A percentile compares a stretch with the other conserved stretches of the same genome.
Conservation (phyloP, 1,140 invertebrate species). For the Conopomorpha cramerella region DNA sequence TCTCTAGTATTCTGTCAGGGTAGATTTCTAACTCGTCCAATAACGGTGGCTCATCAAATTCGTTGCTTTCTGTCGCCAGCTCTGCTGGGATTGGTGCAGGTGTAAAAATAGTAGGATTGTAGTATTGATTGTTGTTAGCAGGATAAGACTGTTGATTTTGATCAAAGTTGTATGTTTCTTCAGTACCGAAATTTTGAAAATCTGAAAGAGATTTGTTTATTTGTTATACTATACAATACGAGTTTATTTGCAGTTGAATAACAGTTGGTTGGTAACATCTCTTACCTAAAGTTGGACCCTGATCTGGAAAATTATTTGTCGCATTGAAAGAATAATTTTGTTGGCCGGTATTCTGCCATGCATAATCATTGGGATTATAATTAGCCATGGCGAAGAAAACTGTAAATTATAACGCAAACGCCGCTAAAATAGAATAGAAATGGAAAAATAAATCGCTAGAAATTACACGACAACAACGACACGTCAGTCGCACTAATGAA, state of each 20-base stretch:
- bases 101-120: conserved; percentile 57
- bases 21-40: conserved; percentile 93
- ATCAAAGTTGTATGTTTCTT: conserved; percentile 50
- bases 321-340: conserved; percentile 39
- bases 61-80: conserved; percentile 20
- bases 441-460: too few relatives aligned
- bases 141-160: conserved; percentile 28
- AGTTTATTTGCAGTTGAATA: too few relatives aligned
- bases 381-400: too few relatives aligned
- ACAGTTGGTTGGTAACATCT: too few relatives aligned
- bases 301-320: conserved; percentile 33
- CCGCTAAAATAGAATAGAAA: conserved; percentile 26
- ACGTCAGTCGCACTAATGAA: too few relatives aligned
- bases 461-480: too few relatives aligned
- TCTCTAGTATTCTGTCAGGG: conserved; percentile 88
- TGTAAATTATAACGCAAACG: conserved; percentile 33
- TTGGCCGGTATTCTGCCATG: conserved; percentile 39
- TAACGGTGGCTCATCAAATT: conserved; percentile 79
- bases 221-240: conserved; percentile 1
- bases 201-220: conserved; percentile 21
- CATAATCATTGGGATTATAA: conserved; percentile 38
- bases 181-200: conserved; percentile 49
- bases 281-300: conserved; percentile 38
- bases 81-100: conserved; percentile 48
- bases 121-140: conserved; percentile 44